Evolutionary conservation across 2,797 vertebrate species (phyloP).

Genomic region (Siniperca obscura): DNA sequence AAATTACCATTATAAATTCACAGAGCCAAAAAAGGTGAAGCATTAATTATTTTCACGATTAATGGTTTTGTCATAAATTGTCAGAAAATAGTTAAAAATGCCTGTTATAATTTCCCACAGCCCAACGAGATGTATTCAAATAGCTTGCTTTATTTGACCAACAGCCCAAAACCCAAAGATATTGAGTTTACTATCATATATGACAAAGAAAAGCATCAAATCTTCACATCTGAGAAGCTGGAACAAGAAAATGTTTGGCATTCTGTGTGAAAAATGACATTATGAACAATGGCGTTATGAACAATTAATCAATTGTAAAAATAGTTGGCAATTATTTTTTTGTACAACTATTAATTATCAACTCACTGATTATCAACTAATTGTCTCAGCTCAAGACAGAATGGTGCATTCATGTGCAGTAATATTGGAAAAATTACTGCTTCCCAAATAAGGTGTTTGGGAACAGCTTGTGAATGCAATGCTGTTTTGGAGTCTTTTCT

Average conservation of each 20-base stretch:
- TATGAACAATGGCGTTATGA: too few relatives aligned
- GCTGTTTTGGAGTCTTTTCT: background rate
- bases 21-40: background rate
- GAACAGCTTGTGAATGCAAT: background rate
- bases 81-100: too few relatives aligned
- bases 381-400: background rate
- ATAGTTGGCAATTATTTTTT: too few relatives aligned
- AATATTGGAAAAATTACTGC: background rate
- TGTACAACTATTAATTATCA: too few relatives aligned
- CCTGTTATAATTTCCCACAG: background rate
- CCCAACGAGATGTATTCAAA: background rate
- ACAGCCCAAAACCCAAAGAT: background rate
- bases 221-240: background rate
- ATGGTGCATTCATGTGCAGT: background rate
- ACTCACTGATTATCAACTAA: background rate
- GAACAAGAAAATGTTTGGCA: background rate
- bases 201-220: background rate
- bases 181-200: too few relatives aligned
- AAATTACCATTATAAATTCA: background rate
- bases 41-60: background rate
- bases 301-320: background rate
- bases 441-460: background rate
- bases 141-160: background rate
- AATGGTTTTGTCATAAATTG: background rate
- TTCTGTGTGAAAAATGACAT: background rate